Base-by-base conservation (phyloP, 2,888 invertebrate genomes). In the Beris chalybata region DNA sequence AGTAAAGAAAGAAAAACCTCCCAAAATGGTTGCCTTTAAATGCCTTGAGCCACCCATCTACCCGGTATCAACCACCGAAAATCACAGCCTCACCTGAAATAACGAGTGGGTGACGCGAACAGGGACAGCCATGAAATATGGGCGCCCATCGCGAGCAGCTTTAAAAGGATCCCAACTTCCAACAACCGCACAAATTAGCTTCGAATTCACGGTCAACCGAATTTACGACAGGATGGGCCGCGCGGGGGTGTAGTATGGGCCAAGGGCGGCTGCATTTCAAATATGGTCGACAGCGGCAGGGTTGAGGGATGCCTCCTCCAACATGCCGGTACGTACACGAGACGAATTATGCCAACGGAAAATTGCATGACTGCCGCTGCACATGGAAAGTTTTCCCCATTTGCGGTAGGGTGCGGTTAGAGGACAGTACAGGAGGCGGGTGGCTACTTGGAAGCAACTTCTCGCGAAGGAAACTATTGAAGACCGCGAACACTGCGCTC, bases 181-280 rank as follows among this genome's bases (percentile, higher is more conserved):
- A 32, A n/a, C 22, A 44, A 45, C 55, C 64, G 44, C 67, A 48
- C 61, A 44, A 58, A 55, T 64, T 64, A 54, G 47, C 59, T 57
- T 47, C 31, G 54, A 57, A 67, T 67, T 67, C 67, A 67, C 65
- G 67, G 67, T 67, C 67, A 67, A 58, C 64, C 64, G 67, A 64
- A 61, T 61, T 50, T 52, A 52, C 52, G 61, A 22, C 48, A 48
- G 31, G 2, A n/a, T 30, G 53, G n/a, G 6, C 29, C 30, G 53
- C 31, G 53, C 38, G 58, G 66, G 52, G 54, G 58, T 44, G 7
- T 38, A 29, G 6, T 58, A 53, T 58, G 50, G 53, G 53, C 58
- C 50, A 53, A 59, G 50, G 59, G 66, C 53, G 59, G 66, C 58
- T 66, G 48, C 53, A 45, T 64, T 47, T 47, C 53, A 66, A 66